A percentile compares a stretch with the other conserved stretches of the same genome.
These are phyloP conservation scores for Eudorcas thomsonii DNA, from an alignment of 2,113 vertebrate genomes.

Conservation along the genomic window DNA sequence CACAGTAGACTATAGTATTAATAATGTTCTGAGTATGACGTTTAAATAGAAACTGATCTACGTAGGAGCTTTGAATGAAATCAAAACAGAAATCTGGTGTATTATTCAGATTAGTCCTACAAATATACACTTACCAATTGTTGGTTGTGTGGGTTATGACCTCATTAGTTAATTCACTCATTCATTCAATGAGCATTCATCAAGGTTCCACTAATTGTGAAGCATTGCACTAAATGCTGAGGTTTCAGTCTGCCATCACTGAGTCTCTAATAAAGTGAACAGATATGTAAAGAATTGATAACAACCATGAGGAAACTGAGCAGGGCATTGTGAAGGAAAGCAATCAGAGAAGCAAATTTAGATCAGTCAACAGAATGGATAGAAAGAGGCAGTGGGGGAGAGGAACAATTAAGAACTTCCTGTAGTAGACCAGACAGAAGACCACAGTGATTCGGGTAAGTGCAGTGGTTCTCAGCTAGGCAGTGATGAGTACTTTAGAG, in stretches of 20 bases:
- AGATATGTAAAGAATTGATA: not conserved
- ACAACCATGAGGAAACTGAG: not conserved
- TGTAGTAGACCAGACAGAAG: not conserved
- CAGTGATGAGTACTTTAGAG: not conserved
- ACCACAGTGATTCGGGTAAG: fast-evolving
- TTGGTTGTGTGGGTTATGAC: not conserved
- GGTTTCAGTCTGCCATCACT: not conserved
- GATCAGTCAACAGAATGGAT: not conserved
- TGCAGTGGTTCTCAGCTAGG: not conserved
- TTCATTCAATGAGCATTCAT: not conserved
- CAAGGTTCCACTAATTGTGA: not conserved
- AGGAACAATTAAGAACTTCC: too few relatives aligned
- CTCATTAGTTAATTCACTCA: not conserved
- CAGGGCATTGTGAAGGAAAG: too few relatives aligned
- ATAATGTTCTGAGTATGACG: not conserved
- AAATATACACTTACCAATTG: not conserved
- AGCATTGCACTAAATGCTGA: not conserved
- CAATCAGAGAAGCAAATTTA: not conserved
- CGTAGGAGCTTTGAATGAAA: not conserved
- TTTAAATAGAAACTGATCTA: not conserved
- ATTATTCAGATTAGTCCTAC: not conserved
- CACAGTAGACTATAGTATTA: not conserved
- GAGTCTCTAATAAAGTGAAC: not conserved
- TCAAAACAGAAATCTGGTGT: not conserved
- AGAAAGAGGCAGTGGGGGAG: not conserved